Conservation (phyloP, 2,113 vertebrate species). For the Onychostoma macrolepis region DNA sequence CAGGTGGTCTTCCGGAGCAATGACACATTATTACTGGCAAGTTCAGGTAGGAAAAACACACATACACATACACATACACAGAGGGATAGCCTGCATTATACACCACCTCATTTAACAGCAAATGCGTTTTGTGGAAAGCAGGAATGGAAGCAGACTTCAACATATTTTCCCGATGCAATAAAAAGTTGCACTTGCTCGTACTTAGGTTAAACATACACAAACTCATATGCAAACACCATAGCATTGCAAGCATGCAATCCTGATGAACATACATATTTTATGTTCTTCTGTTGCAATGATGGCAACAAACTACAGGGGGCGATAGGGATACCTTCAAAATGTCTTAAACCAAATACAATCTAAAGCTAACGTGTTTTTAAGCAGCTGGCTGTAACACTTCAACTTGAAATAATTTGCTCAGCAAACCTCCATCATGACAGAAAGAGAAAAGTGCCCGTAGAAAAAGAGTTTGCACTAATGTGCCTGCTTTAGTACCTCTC, state of each 20-base stretch:
- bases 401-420: background rate
- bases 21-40: constrained; percentile 12
- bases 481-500: background rate
- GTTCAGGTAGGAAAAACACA: constrained; percentile 23
- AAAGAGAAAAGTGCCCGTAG: background rate
- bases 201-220: background rate
- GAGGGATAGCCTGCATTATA: background rate
- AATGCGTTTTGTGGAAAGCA: background rate
- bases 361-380: background rate
- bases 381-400: background rate
- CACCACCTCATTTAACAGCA: constrained; percentile 4
- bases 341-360: background rate
- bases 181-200: background rate
- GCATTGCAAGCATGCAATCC: background rate
- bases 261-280: background rate
- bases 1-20: constrained; percentile 36
- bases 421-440: background rate
- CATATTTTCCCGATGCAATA: background rate
- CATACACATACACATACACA: constrained; percentile 16
- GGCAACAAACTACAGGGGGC: background rate
- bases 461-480: background rate
- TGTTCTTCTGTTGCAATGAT: background rate
- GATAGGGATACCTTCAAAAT: constrained; percentile 3
- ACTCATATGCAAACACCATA: background rate
- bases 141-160: background rate